Base-by-base conservation (phyloP, 1,140 invertebrate genomes). In the Geopemphigus sp. region DNA sequence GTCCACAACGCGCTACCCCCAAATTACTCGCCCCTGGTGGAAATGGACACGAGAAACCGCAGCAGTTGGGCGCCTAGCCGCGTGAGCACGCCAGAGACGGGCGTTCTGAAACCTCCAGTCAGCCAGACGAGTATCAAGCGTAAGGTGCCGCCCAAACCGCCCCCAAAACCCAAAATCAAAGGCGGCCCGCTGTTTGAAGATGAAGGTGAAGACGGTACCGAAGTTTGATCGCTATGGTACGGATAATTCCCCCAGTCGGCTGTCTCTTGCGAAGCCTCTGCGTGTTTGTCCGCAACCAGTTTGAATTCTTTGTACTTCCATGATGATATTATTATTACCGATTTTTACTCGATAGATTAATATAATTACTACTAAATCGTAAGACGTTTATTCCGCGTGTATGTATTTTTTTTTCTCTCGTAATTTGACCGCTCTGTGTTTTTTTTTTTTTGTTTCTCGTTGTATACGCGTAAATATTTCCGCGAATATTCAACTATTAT, bases 141-240 rank as follows among this genome's bases (percentile, higher is more conserved):
- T 85, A 94, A 94, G 85, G 90, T 93, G 26, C 92, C 93, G 19
- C 93, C 93, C 1, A 88, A 92, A 84, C 92, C 92, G 45, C 92
- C 92, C 3, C 93, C 93, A 82, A 92, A 92, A 0, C 93, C 93
- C 84, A 92, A 92, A 87, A 93, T 92, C 83, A 15, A 88, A 87
- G 59, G 86, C 85, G 82, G 89, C 88, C 92, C 92, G 45, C 84
- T 93, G 59, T 94, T 93, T 83, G 92, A 94, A 83, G 93, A 95
- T 84, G 93, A 95, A 86, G 92, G 92, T 15, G 93, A 94, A 83
- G 93, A 95, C 83, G 93, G 93, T 57, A 95, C 93, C 83, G 93
- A 94, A 88, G 93, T 95, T 87, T 93, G 85, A 87, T 39, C 32
- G 8, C 11, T 22, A 17, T 24, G 11, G 64, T 24, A 47, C 1